Conservation (phyloP, 2,113 vertebrate species). For the Callithrix jacchus region DNA sequence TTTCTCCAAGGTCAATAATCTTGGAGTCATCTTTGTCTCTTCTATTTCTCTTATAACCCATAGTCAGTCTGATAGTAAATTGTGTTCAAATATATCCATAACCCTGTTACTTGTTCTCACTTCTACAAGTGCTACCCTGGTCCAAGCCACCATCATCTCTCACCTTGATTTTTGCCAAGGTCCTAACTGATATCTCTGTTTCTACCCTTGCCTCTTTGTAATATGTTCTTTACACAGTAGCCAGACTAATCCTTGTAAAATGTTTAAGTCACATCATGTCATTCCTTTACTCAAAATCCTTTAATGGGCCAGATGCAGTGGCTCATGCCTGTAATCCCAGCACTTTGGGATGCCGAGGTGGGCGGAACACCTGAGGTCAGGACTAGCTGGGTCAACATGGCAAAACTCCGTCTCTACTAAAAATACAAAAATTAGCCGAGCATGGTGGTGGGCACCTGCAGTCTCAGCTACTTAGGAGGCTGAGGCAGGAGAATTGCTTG, state of each 20-base stretch:
- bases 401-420: no score
- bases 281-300: neutral
- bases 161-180: conserved; percentile 6
- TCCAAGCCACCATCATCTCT: neutral
- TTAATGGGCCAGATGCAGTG: neutral
- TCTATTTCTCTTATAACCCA: neutral
- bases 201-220: neutral
- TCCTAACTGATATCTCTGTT: neutral
- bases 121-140: neutral
- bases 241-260: neutral
- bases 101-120: neutral
- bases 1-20: neutral
- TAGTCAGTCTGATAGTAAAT: neutral
- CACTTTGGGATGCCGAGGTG: no score
- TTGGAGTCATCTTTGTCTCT: neutral
- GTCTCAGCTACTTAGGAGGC: no score
- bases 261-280: neutral
- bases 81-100: neutral
- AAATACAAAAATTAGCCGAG: no score
- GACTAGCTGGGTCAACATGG: no score
- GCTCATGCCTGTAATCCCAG: no score
- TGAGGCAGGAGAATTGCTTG: no score
- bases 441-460: no score
- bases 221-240: neutral
- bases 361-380: no score